Percentiles rank a stretch among this genome's conserved stretches.
These are phyloP conservation scores for Hippocampus guttulatus DNA, from an alignment of 2,113 vertebrate genomes.

Conservation along the genomic window DNA sequence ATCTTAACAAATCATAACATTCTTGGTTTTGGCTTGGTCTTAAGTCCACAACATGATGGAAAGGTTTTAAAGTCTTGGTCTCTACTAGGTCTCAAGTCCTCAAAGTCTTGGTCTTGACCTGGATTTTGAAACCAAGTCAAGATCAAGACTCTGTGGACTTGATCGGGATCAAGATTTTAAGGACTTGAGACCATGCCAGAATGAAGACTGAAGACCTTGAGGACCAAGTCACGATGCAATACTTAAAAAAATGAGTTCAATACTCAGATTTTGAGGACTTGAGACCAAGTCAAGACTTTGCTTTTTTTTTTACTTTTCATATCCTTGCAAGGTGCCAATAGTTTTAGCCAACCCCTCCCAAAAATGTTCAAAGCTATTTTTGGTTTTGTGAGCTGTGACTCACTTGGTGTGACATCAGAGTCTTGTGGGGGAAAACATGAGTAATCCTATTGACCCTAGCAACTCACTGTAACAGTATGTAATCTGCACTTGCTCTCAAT, in stretches of 20 bases:
- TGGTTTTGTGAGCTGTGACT: background rate
- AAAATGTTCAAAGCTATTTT: background rate
- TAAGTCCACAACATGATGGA: background rate
- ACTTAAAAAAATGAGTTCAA: background rate
- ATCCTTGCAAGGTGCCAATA: background rate
- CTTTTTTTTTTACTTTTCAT: background rate
- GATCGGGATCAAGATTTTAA: no score
- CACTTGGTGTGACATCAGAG: slow-evolving; percentile 6
- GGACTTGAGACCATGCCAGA: no score
- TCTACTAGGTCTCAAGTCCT: background rate
- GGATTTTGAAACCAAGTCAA: background rate
- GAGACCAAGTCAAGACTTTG: background rate
- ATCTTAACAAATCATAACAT: background rate
- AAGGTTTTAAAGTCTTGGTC: background rate
- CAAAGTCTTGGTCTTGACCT: background rate
- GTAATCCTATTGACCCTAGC: slow-evolving; percentile 1
- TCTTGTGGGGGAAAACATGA: background rate
- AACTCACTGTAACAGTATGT: background rate
- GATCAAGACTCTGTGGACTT: background rate
- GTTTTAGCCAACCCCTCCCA: background rate
- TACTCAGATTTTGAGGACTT: background rate
- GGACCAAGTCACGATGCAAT: background rate
- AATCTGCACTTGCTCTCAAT: slow-evolving; percentile 4
- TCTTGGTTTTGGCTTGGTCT: background rate
- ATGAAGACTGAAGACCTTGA: no score